These are phyloP conservation scores for Cylindroiulus punctatus DNA, from an alignment of 2,888 invertebrate species.

Conservation along the genomic window DNA sequence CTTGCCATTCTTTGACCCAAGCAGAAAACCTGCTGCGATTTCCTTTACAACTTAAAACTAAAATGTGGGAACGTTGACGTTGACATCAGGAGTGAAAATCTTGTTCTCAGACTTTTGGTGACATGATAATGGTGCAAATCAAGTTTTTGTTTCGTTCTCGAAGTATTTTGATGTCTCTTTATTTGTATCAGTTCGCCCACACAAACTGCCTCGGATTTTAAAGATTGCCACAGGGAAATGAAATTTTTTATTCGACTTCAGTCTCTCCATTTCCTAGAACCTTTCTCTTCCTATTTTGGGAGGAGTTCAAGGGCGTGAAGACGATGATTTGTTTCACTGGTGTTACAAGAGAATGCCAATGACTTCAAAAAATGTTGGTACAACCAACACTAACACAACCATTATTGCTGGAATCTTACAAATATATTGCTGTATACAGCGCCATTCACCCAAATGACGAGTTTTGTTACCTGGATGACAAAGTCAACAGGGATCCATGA, in stretches of 20 bases:
- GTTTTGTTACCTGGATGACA: constrained; percentile 24
- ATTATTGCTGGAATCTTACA: background rate
- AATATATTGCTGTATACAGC: background rate
- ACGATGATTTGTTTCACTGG: constrained; percentile 31
- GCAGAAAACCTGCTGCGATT: background rate
- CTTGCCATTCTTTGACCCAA: constrained; percentile 39
- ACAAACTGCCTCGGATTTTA: constrained; percentile 28
- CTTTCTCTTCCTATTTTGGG: constrained; percentile 4
- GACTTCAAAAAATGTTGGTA: constrained; percentile 9
- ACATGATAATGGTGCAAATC: background rate
- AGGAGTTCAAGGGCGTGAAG: constrained; percentile 34
- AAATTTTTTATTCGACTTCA: background rate
- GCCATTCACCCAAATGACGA: background rate
- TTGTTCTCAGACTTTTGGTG: constrained; percentile 10
- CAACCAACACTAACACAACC: background rate
- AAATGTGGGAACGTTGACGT: constrained; percentile 19
- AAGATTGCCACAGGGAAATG: constrained; percentile 1
- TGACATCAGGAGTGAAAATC: constrained; percentile 18
- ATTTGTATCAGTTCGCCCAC: constrained; percentile 15
- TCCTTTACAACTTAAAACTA: background rate
- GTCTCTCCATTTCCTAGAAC: constrained; percentile 26
- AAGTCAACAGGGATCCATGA: constrained; percentile 20
- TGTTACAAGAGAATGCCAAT: constrained; percentile 27
- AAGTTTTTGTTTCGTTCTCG: background rate
- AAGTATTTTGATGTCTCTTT: background rate